Evolutionary conservation across 2,888 invertebrate species (phyloP).

Genomic region (Xestia xanthographa): DNA sequence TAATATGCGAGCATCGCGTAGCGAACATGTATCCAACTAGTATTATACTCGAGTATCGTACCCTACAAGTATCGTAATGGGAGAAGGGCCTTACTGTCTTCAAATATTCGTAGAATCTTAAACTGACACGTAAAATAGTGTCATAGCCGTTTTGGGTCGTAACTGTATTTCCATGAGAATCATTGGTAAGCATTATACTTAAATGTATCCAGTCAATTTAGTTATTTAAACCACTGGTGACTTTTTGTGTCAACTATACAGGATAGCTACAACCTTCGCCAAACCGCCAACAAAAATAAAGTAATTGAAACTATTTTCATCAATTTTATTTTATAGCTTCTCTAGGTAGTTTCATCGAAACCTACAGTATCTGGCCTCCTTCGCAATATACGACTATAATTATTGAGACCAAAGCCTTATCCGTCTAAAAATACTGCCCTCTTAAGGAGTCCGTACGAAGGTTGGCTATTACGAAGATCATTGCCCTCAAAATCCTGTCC

Average conservation of each 20-base stretch:
- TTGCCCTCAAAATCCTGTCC: slow-evolving; percentile 44
- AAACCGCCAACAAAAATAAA: background rate
- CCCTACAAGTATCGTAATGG: too few species aligned
- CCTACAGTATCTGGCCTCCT: background rate
- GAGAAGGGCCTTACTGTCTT: too few species aligned
- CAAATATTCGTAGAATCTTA: too few species aligned
- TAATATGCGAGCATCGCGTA: too few species aligned
- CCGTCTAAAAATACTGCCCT: slow-evolving; percentile 38
- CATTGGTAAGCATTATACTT: background rate
- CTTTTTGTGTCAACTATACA: background rate
- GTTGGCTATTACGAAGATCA: slow-evolving; percentile 41
- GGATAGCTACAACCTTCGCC: too few species aligned
- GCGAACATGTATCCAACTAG: too few species aligned
- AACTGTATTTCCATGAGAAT: background rate
- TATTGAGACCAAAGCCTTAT: slow-evolving; percentile 28
- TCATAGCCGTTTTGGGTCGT: background rate
- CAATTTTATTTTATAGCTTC: slow-evolving; percentile 9
- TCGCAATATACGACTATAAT: slow-evolving; percentile 40
- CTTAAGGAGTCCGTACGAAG: slow-evolving; percentile 31
- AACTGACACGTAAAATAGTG: background rate
- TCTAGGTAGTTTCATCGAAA: slow-evolving; percentile 2
- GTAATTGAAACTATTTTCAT: background rate
- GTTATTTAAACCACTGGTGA: background rate
- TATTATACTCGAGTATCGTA: too few species aligned
- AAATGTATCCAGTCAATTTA: background rate